Evolutionary conservation across 2,888 invertebrate genomes (phyloP).

Genomic region (Caenorhabditis sp.): DNA sequence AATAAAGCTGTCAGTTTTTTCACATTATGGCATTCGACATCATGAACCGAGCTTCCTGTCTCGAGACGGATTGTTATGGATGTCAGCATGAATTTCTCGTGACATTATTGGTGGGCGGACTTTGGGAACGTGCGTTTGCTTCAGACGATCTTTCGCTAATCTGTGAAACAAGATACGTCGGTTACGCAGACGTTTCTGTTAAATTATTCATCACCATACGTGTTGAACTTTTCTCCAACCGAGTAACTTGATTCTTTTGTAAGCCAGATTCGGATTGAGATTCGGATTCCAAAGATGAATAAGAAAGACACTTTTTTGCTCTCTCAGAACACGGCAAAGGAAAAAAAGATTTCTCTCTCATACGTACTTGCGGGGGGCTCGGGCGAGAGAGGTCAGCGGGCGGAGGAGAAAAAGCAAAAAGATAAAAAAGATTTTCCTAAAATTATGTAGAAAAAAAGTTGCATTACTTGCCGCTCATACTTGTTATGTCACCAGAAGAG

Average conservation of each 20-base stretch:
- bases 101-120: too few species aligned
- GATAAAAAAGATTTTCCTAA: slow-evolving; percentile 13
- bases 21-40: slow-evolving; percentile 18
- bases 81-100: not conserved
- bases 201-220: slow-evolving; percentile 30
- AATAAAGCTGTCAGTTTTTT: slow-evolving; percentile 49
- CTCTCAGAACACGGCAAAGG: too few species aligned
- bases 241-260: too few species aligned
- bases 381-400: too few species aligned
- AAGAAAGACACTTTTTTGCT: too few species aligned
- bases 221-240: slow-evolving; percentile 32
- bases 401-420: not conserved
- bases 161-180: slow-evolving; percentile 14
- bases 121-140: not conserved
- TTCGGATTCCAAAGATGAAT: too few species aligned
- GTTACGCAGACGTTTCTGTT: slow-evolving; percentile 23
- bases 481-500: slow-evolving; percentile 54
- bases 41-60: slow-evolving; percentile 5
- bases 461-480: slow-evolving; percentile 45
- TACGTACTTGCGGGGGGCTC: too few species aligned
- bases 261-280: too few species aligned
- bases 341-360: too few species aligned
- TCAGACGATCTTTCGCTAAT: slow-evolving; percentile 1
- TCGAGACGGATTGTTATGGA: not conserved
- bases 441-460: slow-evolving; percentile 43